Base-by-base conservation (phyloP, 2,113 vertebrate species). In the Pygathrix nemaeus region DNA sequence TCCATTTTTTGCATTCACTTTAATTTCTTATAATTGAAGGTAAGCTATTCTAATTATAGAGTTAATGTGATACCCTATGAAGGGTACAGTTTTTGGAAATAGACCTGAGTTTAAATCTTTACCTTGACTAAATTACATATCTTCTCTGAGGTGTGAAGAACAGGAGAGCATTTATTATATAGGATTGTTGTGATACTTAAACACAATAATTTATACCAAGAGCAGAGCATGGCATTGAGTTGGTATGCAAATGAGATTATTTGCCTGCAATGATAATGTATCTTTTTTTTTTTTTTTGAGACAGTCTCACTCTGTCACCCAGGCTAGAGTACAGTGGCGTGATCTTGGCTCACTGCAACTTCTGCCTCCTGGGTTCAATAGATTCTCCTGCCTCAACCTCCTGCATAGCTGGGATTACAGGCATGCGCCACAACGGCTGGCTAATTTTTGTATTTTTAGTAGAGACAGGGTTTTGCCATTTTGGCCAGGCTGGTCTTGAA, bases 21-120 rank as follows among this genome's bases (percentile, higher is more conserved):
- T 50, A 45, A 35, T 82, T 68, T 85, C 82, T 88, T 83, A 6
- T 55, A 45, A 87, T 87, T 80, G 23, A 68, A 66, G 40, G 59
- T 94, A 93, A 87, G 18, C 17, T 90, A 35, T 84, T 97, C 82
- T 96, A 55, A 83, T 70, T 92, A 84, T 23, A 57, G 38, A 87
- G 17, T 81, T 59, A 48, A 73, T 57, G 7, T 96, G 23, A 45
- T 76, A 12, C 40, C 13, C 43, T 78, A 4, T 50, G 61, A 83
- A 88, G n/a, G 11, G n/a, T 59, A 50, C 18, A 45, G 1, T 68
- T 16, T 93, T 92, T 88, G 82, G 50, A 76, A 97, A 85, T 38
- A 94, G 38, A 40, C 23, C 25, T 27, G 21, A 87, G 75, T 79
- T 95, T 81, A 72, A 85, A 81, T 80, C 64, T 95, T 86, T 20